Base-by-base conservation (phyloP, 2,888 invertebrate genomes). In the Cryptocheilus praepositus region DNA sequence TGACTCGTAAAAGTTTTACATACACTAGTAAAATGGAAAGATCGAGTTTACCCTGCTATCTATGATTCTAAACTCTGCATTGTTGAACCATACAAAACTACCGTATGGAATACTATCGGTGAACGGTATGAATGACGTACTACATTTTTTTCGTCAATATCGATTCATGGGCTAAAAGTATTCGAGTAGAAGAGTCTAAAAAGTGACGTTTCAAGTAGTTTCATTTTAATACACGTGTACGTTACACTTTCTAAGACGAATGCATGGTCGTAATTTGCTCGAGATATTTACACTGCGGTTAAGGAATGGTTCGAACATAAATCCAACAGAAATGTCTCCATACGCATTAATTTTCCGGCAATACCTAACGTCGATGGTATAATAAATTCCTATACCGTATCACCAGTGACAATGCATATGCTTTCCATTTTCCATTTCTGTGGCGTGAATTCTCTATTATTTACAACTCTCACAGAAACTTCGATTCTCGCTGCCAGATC, bases 401-500 rank as follows among this genome's bases (percentile, higher is more conserved):
- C 79, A 67, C 80, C 75, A 43, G 77, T 81, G 62, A 89, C 81
- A 65, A 86, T 82, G 70, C 88, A 89, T 61, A 86, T 85, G 66
- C 88, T 88, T 61, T 89, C 88, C 74, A 85, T 81, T 62, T 79
- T 83, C 86, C 88, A 88, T 52, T 86, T 87, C 64, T 89, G 89
- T 46, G 79, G 71, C 15, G 83, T 71, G 61, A 85, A 89, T 59
- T 88, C 83, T 15, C 67, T 70, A 70, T 75, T 81, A 71, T 81
- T 81, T 66, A 83, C 77, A 61, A 81, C 71, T 78, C 79, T 86
- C 36, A 85, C 86, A 43, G 81, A 89, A n/a, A 92, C 84, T 77
- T 91, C 90, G 83, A 94, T 90, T 58, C 93, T 91, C 13, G 92
- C 90, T 55, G 93, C 93, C 68, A 94, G 89, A 77, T 93, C 91